Base-by-base conservation (phyloP, 2,113 vertebrate species). In the Lepidothrix coronata region DNA sequence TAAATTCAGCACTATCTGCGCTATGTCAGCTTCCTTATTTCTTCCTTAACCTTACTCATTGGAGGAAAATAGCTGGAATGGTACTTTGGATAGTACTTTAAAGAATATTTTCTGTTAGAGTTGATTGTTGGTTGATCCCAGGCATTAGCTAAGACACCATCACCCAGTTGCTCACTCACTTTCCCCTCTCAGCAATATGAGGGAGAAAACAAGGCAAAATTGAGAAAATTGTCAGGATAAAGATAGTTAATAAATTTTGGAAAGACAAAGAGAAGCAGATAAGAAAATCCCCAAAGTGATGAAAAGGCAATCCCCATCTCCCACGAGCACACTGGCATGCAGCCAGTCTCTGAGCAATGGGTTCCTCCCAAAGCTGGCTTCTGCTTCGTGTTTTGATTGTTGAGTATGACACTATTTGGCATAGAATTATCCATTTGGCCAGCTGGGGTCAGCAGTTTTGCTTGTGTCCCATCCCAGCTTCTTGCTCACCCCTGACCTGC, bases 121-220 rank as follows among this genome's bases (percentile, higher is more conserved):
- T 12, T 63, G 35, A n/a, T 27, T 28, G 31, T 66, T 79, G 10
- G 2, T 16, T 89, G 48, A 65, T 8, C 15, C 11, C 18, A 30
- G 39, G 8, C 22, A 35, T 27, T 5, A 65, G 39, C 19, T 65
- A 59, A 76, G 14, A 12, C 18, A 8, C 39, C 14, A n/a, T 28
- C 23, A 48, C 20, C 0, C 3, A 25, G 8, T 39, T 9, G 1
- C 12, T 87, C 7, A 2, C 23, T 78, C 6, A 16, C 4, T 41
- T 67, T 21, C 14, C 1, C 4, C 11, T 21, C 9, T 22, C 14
- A 52, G 37, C 5, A 72, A 6, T 14, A 11, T 31, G 22, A 25
- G 20, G 17, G 22, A 62, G 71, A 75, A 6, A 65, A 72, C 5
- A 0, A 2, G 4, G 18, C n/a, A 91, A 72, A 88, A 51, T 3